A percentile compares a stretch with the other conserved stretches of the same genome.
Conservation (phyloP, 2,113 vertebrate genomes). For the Brachyhypopomus occidentalis region DNA sequence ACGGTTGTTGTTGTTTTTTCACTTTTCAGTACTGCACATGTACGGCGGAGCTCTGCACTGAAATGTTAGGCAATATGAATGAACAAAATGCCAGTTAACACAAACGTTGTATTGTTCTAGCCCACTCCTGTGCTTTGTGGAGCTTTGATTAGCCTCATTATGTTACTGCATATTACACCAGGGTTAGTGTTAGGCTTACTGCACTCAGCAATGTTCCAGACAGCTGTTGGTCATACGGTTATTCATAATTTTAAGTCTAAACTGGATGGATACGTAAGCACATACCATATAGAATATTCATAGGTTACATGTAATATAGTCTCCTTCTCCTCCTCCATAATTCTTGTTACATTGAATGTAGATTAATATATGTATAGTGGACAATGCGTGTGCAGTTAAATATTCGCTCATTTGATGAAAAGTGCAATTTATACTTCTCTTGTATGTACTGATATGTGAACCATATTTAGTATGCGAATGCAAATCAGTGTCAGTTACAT, state of each 20-base stretch:
- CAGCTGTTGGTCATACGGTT: not conserved
- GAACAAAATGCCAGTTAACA: not conserved
- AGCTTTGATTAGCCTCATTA: not conserved
- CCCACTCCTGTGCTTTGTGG: not conserved
- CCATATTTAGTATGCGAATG: constrained; percentile 61
- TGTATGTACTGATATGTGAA: constrained; percentile 60
- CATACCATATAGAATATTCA: constrained; percentile 2
- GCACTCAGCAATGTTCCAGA: not conserved
- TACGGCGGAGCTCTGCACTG: constrained; percentile 41
- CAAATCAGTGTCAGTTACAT: constrained; percentile 58
- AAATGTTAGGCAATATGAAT: constrained; percentile 1
- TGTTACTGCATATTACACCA: constrained; percentile 8
- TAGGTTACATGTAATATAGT: constrained; percentile 49
- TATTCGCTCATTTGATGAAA: constrained; percentile 72
- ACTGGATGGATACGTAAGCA: not conserved
- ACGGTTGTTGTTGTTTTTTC: constrained; percentile 38
- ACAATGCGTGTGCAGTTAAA: constrained; percentile 71
- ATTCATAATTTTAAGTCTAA: constrained; percentile 8
- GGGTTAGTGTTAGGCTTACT: not conserved
- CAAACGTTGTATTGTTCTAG: not conserved
- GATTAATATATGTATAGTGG: constrained; percentile 75
- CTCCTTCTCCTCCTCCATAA: constrained; percentile 41
- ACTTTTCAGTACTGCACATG: constrained; percentile 47
- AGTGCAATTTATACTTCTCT: constrained; percentile 73
- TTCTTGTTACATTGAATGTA: constrained; percentile 77